These are phyloP conservation scores for Lytechinus pictus DNA, from an alignment of 35 echinoderm and acorn worm species.

Conservation along the genomic window DNA sequence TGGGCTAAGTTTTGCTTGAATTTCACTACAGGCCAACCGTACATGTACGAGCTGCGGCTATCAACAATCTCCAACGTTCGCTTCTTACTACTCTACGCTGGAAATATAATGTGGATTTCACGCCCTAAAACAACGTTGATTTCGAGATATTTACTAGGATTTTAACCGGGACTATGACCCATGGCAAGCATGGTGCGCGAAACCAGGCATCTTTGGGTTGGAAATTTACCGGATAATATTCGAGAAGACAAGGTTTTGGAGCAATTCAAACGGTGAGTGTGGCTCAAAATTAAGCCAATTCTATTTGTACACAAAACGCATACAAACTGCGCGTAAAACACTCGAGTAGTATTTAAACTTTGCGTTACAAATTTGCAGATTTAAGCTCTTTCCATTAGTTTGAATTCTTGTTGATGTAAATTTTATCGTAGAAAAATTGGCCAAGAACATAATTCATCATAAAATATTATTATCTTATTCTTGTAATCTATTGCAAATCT, in stretches of 20 bases:
- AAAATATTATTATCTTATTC: background rate
- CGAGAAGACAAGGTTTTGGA: conserved; percentile 97
- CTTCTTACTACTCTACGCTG: conserved; percentile 54
- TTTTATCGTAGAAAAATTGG: conserved; percentile 39
- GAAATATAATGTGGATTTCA: conserved; percentile 54
- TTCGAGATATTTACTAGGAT: conserved; percentile 55
- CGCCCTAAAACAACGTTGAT: conserved; percentile 35
- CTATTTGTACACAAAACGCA: background rate
- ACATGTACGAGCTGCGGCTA: conserved; percentile 50
- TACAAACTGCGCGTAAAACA: background rate
- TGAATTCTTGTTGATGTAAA: background rate
- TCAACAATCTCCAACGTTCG: conserved; percentile 30
- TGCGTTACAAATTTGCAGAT: background rate
- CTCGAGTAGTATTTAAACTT: background rate
- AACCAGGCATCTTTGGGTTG: conserved; percentile 99
- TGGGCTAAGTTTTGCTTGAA: conserved; percentile 25
- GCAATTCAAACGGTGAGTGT: conserved; percentile 98
- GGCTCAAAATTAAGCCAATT: background rate
- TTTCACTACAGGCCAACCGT: background rate
- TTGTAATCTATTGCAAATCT: background rate
- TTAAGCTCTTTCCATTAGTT: background rate
- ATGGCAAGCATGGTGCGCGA: conserved; percentile 99
- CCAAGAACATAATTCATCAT: background rate
- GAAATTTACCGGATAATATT: conserved; percentile 99
- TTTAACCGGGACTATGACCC: conserved; percentile 93